Percentiles rank a stretch among this genome's conserved stretches.
Conservation (phyloP, 2,797 vertebrate genomes). For the Apogon talboti region DNA sequence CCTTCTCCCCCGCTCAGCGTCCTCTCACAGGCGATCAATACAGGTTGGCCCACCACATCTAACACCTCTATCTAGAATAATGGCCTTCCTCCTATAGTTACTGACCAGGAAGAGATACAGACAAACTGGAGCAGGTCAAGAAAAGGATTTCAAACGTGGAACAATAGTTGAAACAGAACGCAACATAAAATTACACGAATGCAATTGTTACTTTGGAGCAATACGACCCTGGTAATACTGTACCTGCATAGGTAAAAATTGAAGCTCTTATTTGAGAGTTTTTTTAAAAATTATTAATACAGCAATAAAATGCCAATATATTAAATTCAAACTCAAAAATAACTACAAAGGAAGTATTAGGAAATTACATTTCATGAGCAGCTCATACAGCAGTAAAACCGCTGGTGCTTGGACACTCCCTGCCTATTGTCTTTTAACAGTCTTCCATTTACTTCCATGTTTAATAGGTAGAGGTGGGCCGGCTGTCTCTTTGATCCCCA, state of each 20-base stretch:
- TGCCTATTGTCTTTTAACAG: conserved; percentile 64
- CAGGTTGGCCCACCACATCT: conserved; percentile 61
- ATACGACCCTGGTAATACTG: neutral
- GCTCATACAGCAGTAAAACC: conserved; percentile 47
- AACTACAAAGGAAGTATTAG: conserved; percentile 9
- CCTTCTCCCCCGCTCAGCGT: conserved; percentile 80
- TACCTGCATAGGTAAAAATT: neutral
- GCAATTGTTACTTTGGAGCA: neutral
- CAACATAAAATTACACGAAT: conserved; percentile 10
- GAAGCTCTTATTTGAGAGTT: neutral
- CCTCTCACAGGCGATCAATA: conserved; percentile 78
- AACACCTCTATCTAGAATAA: conserved; percentile 81
- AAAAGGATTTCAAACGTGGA: conserved; percentile 15
- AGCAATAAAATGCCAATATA: conserved; percentile 15
- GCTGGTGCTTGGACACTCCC: conserved; percentile 48
- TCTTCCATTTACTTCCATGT: conserved; percentile 59
- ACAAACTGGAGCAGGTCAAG: conserved; percentile 31
- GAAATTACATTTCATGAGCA: conserved; percentile 37
- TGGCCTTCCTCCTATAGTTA: conserved; percentile 71
- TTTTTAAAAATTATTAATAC: conserved; percentile 7
- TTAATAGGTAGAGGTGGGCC: conserved; percentile 77
- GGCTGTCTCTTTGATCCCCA: conserved; percentile 75
- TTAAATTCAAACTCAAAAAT: conserved; percentile 14
- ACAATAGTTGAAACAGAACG: neutral
- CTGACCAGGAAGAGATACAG: conserved; percentile 63